Percentiles rank a stretch among this genome's conserved stretches.
phyloP scores from a whole-genome alignment of 2,113 vertebrate species.

The Gila orcuttii region DNA sequence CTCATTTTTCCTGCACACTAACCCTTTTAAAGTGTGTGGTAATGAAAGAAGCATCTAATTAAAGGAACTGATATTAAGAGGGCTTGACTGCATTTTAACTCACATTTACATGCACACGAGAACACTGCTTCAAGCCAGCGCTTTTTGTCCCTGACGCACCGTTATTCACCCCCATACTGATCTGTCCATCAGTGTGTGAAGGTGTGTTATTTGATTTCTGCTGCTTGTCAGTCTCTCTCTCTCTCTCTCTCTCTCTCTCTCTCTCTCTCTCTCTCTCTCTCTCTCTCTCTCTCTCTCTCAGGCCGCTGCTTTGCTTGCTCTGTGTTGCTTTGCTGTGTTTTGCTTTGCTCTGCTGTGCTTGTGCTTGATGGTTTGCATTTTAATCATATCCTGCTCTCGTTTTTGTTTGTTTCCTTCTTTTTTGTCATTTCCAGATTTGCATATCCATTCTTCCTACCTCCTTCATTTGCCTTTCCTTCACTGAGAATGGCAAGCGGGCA shows the following conservation, averaged over 20 bases:
- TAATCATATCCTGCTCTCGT: conserved; percentile 62
- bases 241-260: conserved; percentile 27
- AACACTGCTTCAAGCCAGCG: background rate
- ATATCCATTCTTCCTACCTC: conserved; percentile 65
- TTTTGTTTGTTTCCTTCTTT: conserved; percentile 46
- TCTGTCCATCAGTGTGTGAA: conserved; percentile 26
- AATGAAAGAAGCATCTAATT: background rate
- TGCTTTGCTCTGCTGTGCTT: conserved; percentile 57
- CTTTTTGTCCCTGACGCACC: background rate
- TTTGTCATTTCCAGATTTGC: conserved; percentile 64
- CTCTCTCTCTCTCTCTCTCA: background rate
- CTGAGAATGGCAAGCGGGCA: conserved; percentile 69
- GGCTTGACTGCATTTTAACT: background rate
- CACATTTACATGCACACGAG: background rate
- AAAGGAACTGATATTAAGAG: background rate
- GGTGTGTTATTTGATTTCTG: conserved; percentile 15
- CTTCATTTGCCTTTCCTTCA: conserved; percentile 65
- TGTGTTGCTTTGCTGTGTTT: conserved; percentile 41
- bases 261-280: conserved; percentile 35
- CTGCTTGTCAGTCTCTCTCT: conserved; percentile 21
- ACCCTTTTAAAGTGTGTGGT: background rate
- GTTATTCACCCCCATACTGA: conserved; percentile 19
- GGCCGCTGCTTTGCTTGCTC: conserved; percentile 33
- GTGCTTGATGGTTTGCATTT: conserved; percentile 56
- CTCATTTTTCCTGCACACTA: background rate